These are phyloP conservation scores for Anomalospiza imberbis DNA, from an alignment of 2,797 vertebrate species.

Conservation along the genomic window DNA sequence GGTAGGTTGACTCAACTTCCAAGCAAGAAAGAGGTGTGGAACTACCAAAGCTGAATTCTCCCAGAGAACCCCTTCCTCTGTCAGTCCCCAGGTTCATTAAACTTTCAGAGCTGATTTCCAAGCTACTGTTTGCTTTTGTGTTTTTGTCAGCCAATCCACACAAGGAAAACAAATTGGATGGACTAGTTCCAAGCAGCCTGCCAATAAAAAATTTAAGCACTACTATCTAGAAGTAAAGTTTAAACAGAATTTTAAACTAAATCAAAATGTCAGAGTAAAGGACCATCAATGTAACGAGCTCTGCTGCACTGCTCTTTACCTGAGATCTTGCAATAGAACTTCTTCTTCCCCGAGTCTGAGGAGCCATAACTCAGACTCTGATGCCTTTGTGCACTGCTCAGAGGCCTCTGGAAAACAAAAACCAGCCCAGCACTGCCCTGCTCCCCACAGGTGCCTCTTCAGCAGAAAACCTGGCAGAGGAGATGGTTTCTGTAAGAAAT, in stretches of 20 bases:
- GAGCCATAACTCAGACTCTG: neutral
- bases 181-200: constrained; percentile 40
- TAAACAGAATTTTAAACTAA: constrained; percentile 63
- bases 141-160: constrained; percentile 42
- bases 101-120: neutral
- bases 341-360: neutral
- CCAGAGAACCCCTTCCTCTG: neutral
- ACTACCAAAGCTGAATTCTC: neutral
- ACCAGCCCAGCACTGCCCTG: neutral
- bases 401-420: neutral
- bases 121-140: constrained; percentile 17
- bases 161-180: constrained; percentile 13
- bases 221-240: constrained; percentile 23
- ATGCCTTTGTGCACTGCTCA: neutral
- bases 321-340: neutral
- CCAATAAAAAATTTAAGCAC: constrained; percentile 55
- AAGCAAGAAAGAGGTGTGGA: neutral
- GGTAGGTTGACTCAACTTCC: neutral
- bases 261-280: constrained; percentile 53
- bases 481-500: neutral
- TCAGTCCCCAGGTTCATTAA: neutral
- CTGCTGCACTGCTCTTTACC: constrained; percentile 8
- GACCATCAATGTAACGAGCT: constrained; percentile 8
- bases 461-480: neutral
- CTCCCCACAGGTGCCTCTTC: neutral